Evolutionary conservation across 2,888 invertebrate genomes (phyloP).

Genomic region (Arrhopalites spinosus): DNA sequence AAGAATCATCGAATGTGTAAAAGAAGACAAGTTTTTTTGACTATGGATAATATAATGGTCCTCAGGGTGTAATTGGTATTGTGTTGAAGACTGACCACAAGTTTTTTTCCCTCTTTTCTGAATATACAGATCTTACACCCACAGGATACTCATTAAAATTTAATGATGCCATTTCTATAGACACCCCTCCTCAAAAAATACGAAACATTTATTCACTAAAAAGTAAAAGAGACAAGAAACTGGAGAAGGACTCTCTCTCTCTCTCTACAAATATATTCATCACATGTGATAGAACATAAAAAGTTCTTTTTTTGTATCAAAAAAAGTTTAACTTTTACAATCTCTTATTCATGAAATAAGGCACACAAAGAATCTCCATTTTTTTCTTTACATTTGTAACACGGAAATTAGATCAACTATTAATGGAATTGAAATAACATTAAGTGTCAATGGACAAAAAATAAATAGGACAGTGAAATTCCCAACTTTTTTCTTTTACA

Average conservation of each 20-base stretch:
- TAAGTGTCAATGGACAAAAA: background rate
- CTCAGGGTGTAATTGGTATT: constrained; percentile 39
- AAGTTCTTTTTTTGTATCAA: background rate
- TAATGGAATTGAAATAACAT: too few relatives aligned
- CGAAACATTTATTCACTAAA: constrained; percentile 13
- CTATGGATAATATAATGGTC: too few relatives aligned
- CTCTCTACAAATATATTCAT: background rate
- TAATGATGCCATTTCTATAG: constrained; percentile 34
- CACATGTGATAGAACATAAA: background rate
- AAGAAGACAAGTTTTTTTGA: too few relatives aligned
- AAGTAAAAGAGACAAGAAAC: background rate
- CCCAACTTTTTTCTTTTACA: too few relatives aligned
- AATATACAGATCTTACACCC: constrained; percentile 6
- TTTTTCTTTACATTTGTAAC: background rate
- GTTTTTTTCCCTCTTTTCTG: background rate
- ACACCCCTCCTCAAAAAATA: background rate
- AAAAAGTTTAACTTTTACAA: too few relatives aligned
- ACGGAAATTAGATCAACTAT: background rate
- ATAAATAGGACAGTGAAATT: too few relatives aligned
- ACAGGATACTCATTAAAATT: constrained; percentile 41
- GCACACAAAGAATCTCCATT: background rate
- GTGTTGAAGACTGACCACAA: background rate
- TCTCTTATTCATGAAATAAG: too few relatives aligned
- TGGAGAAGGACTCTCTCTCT: background rate
- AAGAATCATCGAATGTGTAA: constrained; percentile 16